A percentile compares a stretch with the other conserved stretches of the same genome.
These are phyloP conservation scores for Phocoena sinus DNA, from an alignment of 2,113 vertebrate genomes.

Conservation along the genomic window DNA sequence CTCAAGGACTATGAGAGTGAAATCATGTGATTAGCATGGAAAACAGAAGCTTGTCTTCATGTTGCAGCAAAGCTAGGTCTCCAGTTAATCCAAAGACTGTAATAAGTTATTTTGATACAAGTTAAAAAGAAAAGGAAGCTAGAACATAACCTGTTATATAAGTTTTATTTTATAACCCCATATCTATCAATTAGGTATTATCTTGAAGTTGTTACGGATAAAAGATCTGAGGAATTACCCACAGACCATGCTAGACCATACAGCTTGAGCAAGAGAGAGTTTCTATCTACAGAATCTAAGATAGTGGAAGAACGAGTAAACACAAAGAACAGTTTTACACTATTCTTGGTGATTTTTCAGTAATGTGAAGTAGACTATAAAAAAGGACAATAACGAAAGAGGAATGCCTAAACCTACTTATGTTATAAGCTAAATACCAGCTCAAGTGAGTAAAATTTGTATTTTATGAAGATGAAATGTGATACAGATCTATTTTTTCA, in stretches of 20 bases:
- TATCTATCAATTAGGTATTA: background rate
- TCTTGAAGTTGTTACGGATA: background rate
- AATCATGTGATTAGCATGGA: background rate
- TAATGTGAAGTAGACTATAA: background rate
- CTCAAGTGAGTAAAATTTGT: background rate
- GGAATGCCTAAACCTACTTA: background rate
- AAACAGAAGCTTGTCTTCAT: background rate
- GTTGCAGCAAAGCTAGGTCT: background rate
- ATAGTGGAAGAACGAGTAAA: background rate
- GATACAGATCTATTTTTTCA: background rate
- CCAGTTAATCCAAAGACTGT: background rate
- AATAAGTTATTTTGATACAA: background rate
- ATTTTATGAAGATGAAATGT: background rate
- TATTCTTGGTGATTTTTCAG: background rate
- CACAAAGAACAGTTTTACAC: background rate
- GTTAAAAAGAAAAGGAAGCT: background rate
- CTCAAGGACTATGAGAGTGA: background rate
- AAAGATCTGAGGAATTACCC: background rate
- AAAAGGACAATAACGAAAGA: background rate
- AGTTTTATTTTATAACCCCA: background rate
- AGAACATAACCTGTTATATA: background rate
- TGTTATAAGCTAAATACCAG: background rate
- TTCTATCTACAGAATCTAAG: background rate
- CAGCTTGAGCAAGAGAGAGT: background rate
- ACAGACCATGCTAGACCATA: background rate